These are phyloP conservation scores for Frankliniella intonsa DNA, from an alignment of 2,888 invertebrate genomes.

Conservation along the genomic window DNA sequence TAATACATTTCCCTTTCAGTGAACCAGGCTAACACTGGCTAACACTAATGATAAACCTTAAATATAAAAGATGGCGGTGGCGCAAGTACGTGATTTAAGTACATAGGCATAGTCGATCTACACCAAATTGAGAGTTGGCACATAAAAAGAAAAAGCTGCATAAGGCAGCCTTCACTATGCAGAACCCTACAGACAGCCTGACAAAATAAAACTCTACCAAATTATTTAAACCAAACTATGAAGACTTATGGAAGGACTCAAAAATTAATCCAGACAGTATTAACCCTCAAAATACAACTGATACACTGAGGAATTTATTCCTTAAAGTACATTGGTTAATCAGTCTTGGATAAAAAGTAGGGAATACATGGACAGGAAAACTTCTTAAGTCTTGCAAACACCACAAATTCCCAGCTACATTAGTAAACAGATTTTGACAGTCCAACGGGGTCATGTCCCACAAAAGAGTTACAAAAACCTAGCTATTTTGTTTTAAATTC, in stretches of 20 bases:
- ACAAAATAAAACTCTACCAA: not conserved
- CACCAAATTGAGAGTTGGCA: slow-evolving; percentile 13
- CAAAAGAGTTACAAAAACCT: not conserved
- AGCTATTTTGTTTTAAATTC: not conserved
- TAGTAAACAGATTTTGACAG: slow-evolving; percentile 18
- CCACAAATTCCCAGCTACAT: not conserved
- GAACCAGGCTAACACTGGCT: not conserved
- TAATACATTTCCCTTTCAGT: too few species aligned
- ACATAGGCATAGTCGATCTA: not conserved
- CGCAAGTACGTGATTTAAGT: slow-evolving; percentile 7
- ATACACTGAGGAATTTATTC: not conserved
- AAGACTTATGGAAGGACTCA: not conserved
- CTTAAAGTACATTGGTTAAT: not conserved
- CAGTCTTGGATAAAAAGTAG: not conserved
- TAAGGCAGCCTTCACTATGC: not conserved
- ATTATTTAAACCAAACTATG: not conserved
- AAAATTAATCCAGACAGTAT: not conserved
- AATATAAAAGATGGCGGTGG: not conserved
- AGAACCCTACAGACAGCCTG: not conserved
- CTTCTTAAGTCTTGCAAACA: not conserved
- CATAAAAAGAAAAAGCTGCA: not conserved
- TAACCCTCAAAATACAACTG: too few species aligned
- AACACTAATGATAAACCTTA: not conserved
- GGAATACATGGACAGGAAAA: not conserved
- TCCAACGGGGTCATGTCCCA: not conserved